Evolutionary conservation across 2,113 vertebrate species (phyloP).

Genomic region (Syrmaticus mikado): DNA sequence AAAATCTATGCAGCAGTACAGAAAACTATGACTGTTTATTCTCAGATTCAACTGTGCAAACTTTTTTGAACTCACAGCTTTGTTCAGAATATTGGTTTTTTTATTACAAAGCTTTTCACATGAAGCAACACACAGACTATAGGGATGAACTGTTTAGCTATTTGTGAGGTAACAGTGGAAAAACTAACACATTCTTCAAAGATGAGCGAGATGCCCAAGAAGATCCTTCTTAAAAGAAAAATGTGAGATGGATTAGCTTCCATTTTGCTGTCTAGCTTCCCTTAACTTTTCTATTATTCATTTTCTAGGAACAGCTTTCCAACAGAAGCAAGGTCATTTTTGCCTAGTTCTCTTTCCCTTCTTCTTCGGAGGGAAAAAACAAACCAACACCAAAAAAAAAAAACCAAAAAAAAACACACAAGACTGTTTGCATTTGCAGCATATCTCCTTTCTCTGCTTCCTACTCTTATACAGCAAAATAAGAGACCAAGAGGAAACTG

Average conservation of each 20-base stretch:
- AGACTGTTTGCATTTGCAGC: background rate
- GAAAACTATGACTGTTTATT: background rate
- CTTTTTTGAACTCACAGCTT: background rate
- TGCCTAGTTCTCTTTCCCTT: background rate
- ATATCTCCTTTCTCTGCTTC: background rate
- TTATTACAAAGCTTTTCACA: background rate
- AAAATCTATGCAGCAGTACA: background rate
- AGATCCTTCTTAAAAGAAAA: background rate
- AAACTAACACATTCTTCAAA: background rate
- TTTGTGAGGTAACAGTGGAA: background rate
- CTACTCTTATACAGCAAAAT: background rate
- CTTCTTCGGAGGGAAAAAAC: background rate
- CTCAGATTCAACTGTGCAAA: background rate
- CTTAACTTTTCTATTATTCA: background rate
- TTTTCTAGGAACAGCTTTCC: background rate
- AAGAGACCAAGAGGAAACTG: background rate
- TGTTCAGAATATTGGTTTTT: background rate
- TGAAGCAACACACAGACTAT: background rate
- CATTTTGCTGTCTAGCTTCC: background rate
- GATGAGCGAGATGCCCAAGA: background rate
- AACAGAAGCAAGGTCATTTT: background rate
- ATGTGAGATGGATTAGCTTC: background rate
- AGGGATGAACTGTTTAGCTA: background rate
- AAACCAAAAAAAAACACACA: background rate
- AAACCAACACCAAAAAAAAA: too few relatives aligned